phyloP scores from a whole-genome alignment of 2,113 vertebrate species.

The Setophaga coronata region DNA sequence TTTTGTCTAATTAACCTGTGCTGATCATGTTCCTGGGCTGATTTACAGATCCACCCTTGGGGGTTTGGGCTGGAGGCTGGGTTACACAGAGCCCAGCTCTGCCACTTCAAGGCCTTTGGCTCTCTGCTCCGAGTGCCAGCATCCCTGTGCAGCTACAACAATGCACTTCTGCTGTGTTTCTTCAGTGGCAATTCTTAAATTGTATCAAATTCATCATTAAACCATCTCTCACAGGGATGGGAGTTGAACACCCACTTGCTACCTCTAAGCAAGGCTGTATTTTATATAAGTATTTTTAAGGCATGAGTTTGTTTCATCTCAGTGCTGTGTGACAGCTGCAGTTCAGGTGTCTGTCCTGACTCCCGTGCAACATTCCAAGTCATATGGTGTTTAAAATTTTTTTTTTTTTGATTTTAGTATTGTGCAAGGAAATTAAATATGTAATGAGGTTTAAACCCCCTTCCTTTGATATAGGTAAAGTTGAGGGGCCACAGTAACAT shows the following conservation, averaged over 20 bases:
- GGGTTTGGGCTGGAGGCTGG: not conserved
- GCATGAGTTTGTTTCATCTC: not conserved
- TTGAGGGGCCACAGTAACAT: not conserved
- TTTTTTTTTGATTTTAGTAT: not conserved
- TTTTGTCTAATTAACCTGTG: not conserved
- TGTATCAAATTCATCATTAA: not conserved
- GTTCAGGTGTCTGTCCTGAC: not conserved
- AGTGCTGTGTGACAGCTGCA: not conserved
- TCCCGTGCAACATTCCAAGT: not conserved
- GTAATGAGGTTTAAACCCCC: not conserved
- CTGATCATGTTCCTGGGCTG: not conserved
- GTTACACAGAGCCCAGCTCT: not conserved
- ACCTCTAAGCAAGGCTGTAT: not conserved
- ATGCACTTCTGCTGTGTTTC: not conserved
- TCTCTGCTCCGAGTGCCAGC: not conserved
- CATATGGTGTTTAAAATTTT: not conserved
- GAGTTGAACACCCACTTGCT: not conserved
- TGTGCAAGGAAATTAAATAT: not conserved
- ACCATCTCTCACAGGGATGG: not conserved
- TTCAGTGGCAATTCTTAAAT: not conserved
- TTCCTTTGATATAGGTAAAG: not conserved
- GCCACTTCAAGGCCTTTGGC: not conserved
- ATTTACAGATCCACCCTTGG: not conserved
- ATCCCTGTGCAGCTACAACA: accelerated
- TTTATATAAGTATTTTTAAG: not conserved